Base-by-base conservation (phyloP, 1,140 invertebrate species). In the Trialeurodes vaporariorum region DNA sequence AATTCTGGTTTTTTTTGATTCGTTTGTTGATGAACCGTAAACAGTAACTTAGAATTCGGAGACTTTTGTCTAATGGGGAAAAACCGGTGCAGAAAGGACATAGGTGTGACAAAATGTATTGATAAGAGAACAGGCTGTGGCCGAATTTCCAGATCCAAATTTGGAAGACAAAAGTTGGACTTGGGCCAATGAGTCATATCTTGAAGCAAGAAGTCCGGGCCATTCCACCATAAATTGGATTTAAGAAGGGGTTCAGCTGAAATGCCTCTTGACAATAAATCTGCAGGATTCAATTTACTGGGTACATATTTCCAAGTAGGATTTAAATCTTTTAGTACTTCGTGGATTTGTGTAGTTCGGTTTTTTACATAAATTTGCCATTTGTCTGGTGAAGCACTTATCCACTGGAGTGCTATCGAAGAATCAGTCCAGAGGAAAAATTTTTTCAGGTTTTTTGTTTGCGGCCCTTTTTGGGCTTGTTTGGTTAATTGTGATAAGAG, bases 221-320 rank as follows among this genome's bases (percentile, higher is more conserved):
- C 75, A 23, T 71, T 22, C 72, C 74, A 79, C 77, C 77, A 78
- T 59, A 77, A 25, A n/a, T 58, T 49, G 22, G 65, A 61, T 12
- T 71, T 64, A 22, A 69, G 67, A 2, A 78, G 62, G 21, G 76
- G 65, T 34, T 25, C 22, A 13, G 73, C 63, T 1, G 40, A 25
- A 26, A 70, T 24, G 0, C 76, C 76, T 24, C 76, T 68, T 0
- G 75, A 77, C 0, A 75, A 63, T 13, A 74, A 63, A 61, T 80
- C 77, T 0, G 77, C 74, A 17, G 75, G 75, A 70, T 78, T 77
- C 9, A 70, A 61, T 27, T 67, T 25, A 70, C 2, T 73, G 12
- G 69, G 70, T 1, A 76, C 73, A 64, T 76, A 73, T 21, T 40
- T 58, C 75, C 73, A 77, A 5, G 62, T 27, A 23, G 13, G 25